Percentiles rank a stretch among this genome's conserved stretches.
These are phyloP conservation scores for Ptychadena robeensis DNA, from an alignment of 2,797 vertebrate genomes.

Conservation along the genomic window DNA sequence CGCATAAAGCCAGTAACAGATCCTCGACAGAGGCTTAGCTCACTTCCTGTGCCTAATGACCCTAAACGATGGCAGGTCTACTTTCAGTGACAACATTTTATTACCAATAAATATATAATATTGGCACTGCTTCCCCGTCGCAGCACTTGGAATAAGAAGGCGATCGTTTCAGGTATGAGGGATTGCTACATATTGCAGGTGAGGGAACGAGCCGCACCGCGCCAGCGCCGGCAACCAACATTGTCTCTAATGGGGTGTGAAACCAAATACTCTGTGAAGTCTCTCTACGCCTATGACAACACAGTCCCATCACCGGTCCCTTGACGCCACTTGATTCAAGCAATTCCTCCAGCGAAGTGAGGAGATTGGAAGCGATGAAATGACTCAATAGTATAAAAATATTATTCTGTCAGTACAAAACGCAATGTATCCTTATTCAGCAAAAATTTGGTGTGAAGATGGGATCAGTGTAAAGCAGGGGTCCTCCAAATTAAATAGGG, in stretches of 20 bases:
- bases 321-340: constrained; percentile 15
- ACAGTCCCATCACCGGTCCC: constrained; percentile 3
- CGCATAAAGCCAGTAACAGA: neutral
- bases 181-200: constrained; percentile 31
- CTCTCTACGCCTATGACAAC: constrained; percentile 9
- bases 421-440: neutral
- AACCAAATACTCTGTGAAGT: constrained; percentile 43
- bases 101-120: constrained; percentile 8
- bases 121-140: neutral
- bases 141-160: neutral
- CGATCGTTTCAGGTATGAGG: constrained; percentile 1
- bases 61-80: neutral
- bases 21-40: neutral
- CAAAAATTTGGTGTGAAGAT: too few relatives aligned
- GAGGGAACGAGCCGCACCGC: neutral
- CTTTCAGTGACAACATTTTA: neutral
- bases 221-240: neutral
- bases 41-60: neutral
- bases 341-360: neutral
- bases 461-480: too few relatives aligned
- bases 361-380: neutral
- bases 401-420: neutral
- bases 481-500: too few relatives aligned
- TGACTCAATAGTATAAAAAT: neutral
- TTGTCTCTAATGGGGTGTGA: constrained; percentile 50